Evolutionary conservation across 1,140 invertebrate species (phyloP), one percentile per base, ranked within the genome.

Genomic region (Nomia melanderi): DNA sequence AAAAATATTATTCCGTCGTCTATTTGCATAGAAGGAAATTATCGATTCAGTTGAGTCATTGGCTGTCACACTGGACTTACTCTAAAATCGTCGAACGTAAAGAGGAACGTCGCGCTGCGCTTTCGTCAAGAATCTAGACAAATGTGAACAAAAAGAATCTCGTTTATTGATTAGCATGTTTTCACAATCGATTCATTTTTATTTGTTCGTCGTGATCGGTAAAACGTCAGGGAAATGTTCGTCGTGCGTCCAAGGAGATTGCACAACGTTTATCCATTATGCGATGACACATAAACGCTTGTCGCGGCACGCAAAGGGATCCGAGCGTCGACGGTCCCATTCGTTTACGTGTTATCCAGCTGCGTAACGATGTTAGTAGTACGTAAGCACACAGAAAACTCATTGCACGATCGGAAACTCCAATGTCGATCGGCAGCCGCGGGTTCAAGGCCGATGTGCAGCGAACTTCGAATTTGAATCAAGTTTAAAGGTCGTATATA

Each of bases 401-500:
- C 1, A 11, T 39, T 20, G 39, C 12, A 20, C 31, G 17, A 56
- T 54, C 29, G 29, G 23, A 56, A 14, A 5, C 20, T 5, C 31
- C 50, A 39, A 33, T 33, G 29, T 54, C 47, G 4, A 25, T 74
- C 59, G 27, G 65, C 71, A 23, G 60, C 44, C 0, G 9, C 23
- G 50, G 20, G 60, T 67, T 80, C 78, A 82, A 72, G 67, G 63
- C 67, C 62, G 47, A 53, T 36, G 27, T 23, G 59, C n/a, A 20
- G 9, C 23, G 50, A 39, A 54, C 64, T 44, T 29, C 90, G 92
- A 92, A 92, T 90, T 92, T 91, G 89, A 90, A 90, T 91, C 91
- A 91, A 93, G 90, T 83, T 79, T 90, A 89, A 91, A 90, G 88
- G 90, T 92, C 91, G 91, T 90, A 90, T 90, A 88, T 88, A 90